Base-by-base conservation (phyloP, 2,888 invertebrate genomes). In the Synanthedon formicaeformis region DNA sequence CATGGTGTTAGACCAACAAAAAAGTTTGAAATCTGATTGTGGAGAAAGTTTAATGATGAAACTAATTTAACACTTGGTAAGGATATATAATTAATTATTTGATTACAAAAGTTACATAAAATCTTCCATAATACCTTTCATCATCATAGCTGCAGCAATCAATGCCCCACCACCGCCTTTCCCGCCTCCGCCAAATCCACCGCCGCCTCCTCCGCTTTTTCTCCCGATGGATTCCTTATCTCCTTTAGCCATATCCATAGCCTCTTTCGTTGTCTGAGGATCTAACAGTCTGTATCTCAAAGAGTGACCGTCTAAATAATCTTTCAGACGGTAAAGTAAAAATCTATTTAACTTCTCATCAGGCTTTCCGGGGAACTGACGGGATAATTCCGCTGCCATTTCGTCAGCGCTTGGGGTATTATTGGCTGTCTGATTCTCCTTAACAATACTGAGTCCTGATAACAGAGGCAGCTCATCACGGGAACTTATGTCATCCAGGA, bases 361-460 rank as follows among this genome's bases (percentile, higher is more conserved):
- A 0, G 93, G 91, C 68, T 94, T 93, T 50, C 93, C 92, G 1
- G 94, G 94, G 65, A 92, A 94, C 61, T 92, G 92, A 41, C 93
- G 88, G 0, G 94, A 92, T 0, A 94, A 73, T 65, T 94, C 94
- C 56, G 81, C 91, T 56, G 82, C 91, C 52, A 92, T 89, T 57
- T 92, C 88, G 56, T 92, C 91, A 13, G 91, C 85, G 2, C 89
- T 89, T 5, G 90, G 83, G 4, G 86, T 68, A 50, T 65, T 67
- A 48, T 66, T 67, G 4, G 65, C 65, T 0, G 78, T 76, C n/a
- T 66, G 64, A 54, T 88, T 87, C 62, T 93, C 93, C 56, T 91
- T 91, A 10, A 94, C 90, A 27, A 95, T 90, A 60, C 92, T 92
- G n/a, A 95, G 85, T 57, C 95, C 95, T 0, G 94, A 93, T 8